A percentile compares a stretch with the other conserved stretches of the same genome.
Conservation (phyloP, 1,140 invertebrate species). For the Tetramorium simillimum region DNA sequence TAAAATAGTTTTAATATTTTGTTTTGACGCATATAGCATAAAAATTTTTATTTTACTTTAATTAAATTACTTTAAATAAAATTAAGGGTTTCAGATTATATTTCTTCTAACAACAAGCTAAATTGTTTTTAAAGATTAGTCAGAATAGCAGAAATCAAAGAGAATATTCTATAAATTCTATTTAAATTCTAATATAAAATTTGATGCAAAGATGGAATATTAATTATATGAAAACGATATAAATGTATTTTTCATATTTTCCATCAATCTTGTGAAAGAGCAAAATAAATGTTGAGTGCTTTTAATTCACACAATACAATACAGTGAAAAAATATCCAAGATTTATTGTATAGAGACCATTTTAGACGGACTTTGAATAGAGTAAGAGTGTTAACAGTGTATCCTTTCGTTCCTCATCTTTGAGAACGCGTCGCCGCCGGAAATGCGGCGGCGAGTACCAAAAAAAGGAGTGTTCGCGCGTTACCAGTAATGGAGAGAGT, state of each 20-base stretch:
- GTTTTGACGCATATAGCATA: background rate
- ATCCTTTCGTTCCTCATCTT: slow-evolving; percentile 8
- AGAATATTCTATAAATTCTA: background rate
- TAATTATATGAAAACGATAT: background rate
- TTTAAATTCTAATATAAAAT: background rate
- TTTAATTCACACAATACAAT: background rate
- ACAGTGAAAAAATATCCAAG: background rate
- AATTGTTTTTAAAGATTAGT: background rate
- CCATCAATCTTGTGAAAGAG: background rate
- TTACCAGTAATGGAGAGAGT: slow-evolving; percentile 28
- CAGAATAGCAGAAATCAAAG: background rate
- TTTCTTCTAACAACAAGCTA: background rate
- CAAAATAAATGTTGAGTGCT: background rate
- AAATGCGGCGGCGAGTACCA: slow-evolving; percentile 8
- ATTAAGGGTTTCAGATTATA: background rate
- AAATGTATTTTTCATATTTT: background rate
- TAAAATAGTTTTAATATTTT: background rate
- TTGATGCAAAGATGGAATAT: background rate
- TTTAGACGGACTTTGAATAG: slow-evolving; percentile 1
- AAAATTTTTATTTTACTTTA: background rate
- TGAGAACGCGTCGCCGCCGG: background rate
- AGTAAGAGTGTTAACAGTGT: background rate
- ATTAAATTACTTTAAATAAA: background rate
- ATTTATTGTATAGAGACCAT: background rate
- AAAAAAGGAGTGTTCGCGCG: background rate